Percentiles rank a stretch among this genome's conserved stretches.
Conservation (phyloP, 2,888 invertebrate species). For the Tanaodytes sp. region DNA sequence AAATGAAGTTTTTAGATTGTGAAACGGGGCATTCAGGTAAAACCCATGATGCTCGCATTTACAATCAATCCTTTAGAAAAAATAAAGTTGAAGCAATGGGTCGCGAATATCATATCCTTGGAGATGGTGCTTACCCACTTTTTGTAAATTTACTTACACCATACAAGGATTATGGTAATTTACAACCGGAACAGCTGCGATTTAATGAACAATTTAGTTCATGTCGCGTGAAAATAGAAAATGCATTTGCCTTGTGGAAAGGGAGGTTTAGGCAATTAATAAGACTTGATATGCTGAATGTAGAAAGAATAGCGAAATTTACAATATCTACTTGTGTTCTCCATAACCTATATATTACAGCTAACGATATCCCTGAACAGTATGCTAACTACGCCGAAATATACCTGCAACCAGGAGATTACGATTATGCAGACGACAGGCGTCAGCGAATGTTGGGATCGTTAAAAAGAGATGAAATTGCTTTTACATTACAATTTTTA, state of each 20-base stretch:
- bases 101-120: conserved; percentile 5
- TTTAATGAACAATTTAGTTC: conserved; percentile 1
- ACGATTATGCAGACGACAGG: background rate
- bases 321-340: conserved; percentile 4
- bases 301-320: background rate
- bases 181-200: background rate
- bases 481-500: too few relatives aligned
- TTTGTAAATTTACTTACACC: conserved; percentile 4
- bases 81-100: conserved; percentile 8
- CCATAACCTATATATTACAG: conserved; percentile 4
- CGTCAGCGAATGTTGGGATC: too few relatives aligned
- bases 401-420: conserved; percentile 6
- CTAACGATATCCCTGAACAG: background rate
- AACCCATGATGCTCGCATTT: conserved; percentile 7
- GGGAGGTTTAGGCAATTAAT: conserved; percentile 6
- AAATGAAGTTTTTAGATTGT: conserved; percentile 10
- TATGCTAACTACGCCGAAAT: conserved; percentile 1
- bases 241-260: conserved; percentile 1
- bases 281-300: background rate
- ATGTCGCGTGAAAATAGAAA: too few relatives aligned
- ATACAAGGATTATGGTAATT: conserved; percentile 4
- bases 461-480: too few relatives aligned
- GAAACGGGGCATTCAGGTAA: conserved; percentile 1
- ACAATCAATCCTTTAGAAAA: conserved; percentile 2
- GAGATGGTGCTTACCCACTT: conserved; percentile 7